Percentiles rank a stretch among this genome's conserved stretches.
Evolutionary conservation across 2,113 vertebrate species (phyloP).

Genomic region (Myocastor coypus): DNA sequence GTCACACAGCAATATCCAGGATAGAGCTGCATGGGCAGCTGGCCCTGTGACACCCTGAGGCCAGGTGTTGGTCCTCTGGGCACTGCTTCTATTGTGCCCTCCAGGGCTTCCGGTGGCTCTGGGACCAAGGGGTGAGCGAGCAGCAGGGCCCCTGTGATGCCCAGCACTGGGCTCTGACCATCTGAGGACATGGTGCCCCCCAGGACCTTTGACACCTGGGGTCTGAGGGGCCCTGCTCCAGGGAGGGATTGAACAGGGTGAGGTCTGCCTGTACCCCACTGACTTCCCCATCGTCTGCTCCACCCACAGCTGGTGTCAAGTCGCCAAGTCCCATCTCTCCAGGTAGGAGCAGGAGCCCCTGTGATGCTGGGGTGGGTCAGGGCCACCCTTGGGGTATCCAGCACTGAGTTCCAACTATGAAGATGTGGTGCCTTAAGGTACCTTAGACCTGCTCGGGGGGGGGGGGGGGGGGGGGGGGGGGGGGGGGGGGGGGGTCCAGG

Average conservation of each 20-base stretch:
- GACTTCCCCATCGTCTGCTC: background rate
- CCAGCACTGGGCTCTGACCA: slow-evolving; percentile 83
- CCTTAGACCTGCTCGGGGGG: too few relatives aligned
- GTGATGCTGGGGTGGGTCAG: background rate
- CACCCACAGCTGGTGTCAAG: background rate
- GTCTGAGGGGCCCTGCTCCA: slow-evolving; percentile 64
- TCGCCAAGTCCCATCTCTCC: background rate
- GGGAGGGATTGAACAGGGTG: background rate
- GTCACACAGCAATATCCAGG: background rate
- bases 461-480: too few relatives aligned
- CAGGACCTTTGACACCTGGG: slow-evolving; percentile 77
- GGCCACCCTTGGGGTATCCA: slow-evolving; percentile 35
- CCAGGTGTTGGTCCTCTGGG: background rate
- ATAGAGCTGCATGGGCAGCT: background rate
- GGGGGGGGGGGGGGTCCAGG: too few relatives aligned
- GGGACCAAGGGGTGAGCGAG: background rate
- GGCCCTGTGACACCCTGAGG: background rate
- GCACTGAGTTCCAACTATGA: slow-evolving; percentile 81
- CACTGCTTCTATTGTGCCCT: background rate
- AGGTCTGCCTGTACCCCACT: background rate
- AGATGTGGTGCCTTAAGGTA: too few relatives aligned
- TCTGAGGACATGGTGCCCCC: slow-evolving; percentile 72
- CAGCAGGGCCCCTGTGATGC: slow-evolving; percentile 68
- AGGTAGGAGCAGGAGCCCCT: background rate
- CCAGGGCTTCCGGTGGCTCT: background rate